Conservation (phyloP, 2,113 vertebrate species). For the Chelonoidis abingdonii region DNA sequence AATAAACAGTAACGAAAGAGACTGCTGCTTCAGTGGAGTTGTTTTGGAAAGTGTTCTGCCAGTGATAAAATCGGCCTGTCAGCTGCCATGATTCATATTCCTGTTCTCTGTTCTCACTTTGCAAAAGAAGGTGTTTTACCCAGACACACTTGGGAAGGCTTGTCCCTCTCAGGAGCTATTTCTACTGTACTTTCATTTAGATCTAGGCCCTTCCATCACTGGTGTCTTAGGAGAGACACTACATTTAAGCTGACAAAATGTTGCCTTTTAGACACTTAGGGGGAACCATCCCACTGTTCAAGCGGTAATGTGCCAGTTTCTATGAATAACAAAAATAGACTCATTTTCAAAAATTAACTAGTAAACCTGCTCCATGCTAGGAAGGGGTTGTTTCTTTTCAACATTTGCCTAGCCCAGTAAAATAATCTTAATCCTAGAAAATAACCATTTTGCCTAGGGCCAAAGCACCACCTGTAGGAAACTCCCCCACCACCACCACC, state of each 20-base stretch:
- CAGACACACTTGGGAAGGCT: not conserved
- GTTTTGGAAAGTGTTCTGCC: not conserved
- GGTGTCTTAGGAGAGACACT: not conserved
- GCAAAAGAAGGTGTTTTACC: not conserved
- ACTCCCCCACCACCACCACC: no score
- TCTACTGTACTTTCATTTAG: not conserved
- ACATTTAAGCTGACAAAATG: not conserved
- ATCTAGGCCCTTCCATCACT: not conserved
- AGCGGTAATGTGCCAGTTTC: not conserved
- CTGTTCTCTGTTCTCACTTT: not conserved
- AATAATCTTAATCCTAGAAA: not conserved
- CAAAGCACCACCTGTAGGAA: not conserved
- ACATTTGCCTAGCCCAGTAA: not conserved
- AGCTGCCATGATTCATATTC: not conserved
- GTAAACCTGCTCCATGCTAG: not conserved
- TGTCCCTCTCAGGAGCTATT: not conserved
- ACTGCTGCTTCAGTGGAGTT: not conserved
- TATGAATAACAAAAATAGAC: not conserved
- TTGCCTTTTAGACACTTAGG: not conserved
- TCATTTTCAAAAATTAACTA: not conserved
- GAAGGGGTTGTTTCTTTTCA: not conserved
- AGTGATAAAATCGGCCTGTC: not conserved
- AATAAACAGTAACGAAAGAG: not conserved
- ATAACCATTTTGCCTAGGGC: fast-evolving
- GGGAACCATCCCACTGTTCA: not conserved